Evolutionary conservation across 2,113 vertebrate species (phyloP).

Genomic region (Hyperoodon ampullatus): DNA sequence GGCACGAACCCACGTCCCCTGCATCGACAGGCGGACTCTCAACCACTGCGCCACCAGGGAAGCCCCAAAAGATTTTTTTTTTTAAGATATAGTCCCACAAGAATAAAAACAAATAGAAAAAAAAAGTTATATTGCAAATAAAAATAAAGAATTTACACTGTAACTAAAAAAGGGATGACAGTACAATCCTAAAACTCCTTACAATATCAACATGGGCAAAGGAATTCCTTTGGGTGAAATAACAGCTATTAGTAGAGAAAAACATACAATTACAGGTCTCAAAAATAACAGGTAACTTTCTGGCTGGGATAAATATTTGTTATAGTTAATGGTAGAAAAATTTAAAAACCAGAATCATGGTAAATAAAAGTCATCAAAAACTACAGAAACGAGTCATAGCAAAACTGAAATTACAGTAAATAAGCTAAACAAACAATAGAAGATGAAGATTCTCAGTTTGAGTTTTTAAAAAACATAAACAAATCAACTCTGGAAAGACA

Average conservation of each 20-base stretch:
- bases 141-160: not conserved
- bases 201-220: not conserved
- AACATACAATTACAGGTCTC: not conserved
- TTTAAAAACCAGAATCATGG: not conserved
- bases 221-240: not conserved
- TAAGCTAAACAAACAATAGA: not conserved
- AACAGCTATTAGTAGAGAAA: not conserved
- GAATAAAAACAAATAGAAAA: not conserved
- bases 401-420: not conserved
- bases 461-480: not conserved
- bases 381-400: not conserved
- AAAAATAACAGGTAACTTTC: not conserved
- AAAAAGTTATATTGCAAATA: not conserved
- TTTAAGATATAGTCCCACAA: not conserved
- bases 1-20: no score
- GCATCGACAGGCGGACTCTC: no score
- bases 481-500: not conserved
- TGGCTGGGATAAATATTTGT: not conserved
- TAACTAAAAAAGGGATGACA: not conserved
- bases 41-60: no score
- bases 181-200: not conserved
- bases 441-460: not conserved
- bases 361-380: not conserved
- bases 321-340: not conserved
- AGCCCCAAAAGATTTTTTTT: no score